Evolutionary conservation across 2,888 invertebrate genomes (phyloP), one percentile per base, ranked within the genome.

Genomic region (Diarsia mendica): DNA sequence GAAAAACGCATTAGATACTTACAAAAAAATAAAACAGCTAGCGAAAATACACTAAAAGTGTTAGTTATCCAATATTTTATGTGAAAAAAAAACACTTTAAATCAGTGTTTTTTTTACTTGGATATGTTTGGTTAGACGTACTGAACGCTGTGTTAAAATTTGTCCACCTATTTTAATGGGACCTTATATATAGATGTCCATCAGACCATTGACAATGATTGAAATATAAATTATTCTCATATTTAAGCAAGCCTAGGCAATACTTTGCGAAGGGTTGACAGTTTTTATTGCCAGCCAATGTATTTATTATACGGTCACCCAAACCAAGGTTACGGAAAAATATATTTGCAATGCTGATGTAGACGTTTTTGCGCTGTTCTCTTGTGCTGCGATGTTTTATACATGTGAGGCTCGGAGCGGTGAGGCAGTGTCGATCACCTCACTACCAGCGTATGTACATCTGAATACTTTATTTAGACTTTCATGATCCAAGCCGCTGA

Each of bases 321-420:
- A 91, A 90, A 87, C 92, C 95, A 96, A 96, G 96, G 96, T 96
- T 95, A 95, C 91, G 89, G 91, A 91, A 91, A 90, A 91, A 92
- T 85, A 90, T 87, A 93, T 95, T 94, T 92, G 92, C 93, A 95
- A 92, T 94, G 92, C 89, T 93, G 93, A 96, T 96, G 89, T 89
- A 82, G 85, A 90, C 90, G 39, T 93, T 95, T 95, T 95, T 95
- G 95, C 94, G 92, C 88, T 90, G 92, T 90, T 91, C 89, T 88
- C 89, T 87, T 85, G 75, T 86, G 79, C 51, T 75, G 82, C 67
- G 70, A 95, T 95, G 94, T 94, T 92, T 95, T 88, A 95, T 88
- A 94, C 95, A 96, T 94, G 86, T 88, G 93, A 87, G 93, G 90
- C 91, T 91, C 92, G 83, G 86, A 88, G 87, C 90, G 88, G 91